Evolutionary conservation across 2,797 vertebrate genomes (phyloP), one percentile per base, ranked within the genome.

Genomic region (Peromyscus eremicus): DNA sequence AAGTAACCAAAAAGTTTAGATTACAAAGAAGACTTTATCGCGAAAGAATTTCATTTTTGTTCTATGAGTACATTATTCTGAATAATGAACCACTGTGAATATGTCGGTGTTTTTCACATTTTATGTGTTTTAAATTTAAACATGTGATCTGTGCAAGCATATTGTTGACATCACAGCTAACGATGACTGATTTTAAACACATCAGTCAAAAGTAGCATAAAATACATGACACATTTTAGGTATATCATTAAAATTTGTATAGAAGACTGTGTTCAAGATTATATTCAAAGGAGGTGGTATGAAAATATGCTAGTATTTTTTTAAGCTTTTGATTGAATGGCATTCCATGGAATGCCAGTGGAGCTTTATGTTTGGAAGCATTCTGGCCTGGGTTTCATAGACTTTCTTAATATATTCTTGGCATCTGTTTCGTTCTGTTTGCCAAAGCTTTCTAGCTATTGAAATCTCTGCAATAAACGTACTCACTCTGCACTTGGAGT

Each of bases 381-480:
- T 95, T 68, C 75, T 79, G 75, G 71, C 5, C 29, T 96, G 25
- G 92, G 12, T 46, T 95, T 96, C 40, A 9, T 43, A 2, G 73
- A 34, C 89, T 96, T 96, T 80, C 16, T 70, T 2, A 40, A 73
- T 86, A 93, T 57, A 92, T 23, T 62, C 23, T 88, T 89, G 27
- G 9, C 96, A 95, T 96, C 57, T 57, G 68, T 96, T 90, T 98
- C 97, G 98, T 96, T 98, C 98, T 97, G 97, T 95, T 98, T 98
- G 94, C 96, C 98, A 97, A 92, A 71, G 84, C 40, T 62, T 79
- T 73, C 90, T 79, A 85, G 27, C 27, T 49, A 21, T 32, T 12
- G 21, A 68, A 29, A 21, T 43, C 57, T 90, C 37, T 66, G 3
- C n/a, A 23, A 23, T n/a, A 70, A 40, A 88, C 14, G 21, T 2